A percentile compares a stretch with the other conserved stretches of the same genome.
phyloP scores from a whole-genome alignment of 2,113 vertebrate species.

The Lycaon pictus region DNA sequence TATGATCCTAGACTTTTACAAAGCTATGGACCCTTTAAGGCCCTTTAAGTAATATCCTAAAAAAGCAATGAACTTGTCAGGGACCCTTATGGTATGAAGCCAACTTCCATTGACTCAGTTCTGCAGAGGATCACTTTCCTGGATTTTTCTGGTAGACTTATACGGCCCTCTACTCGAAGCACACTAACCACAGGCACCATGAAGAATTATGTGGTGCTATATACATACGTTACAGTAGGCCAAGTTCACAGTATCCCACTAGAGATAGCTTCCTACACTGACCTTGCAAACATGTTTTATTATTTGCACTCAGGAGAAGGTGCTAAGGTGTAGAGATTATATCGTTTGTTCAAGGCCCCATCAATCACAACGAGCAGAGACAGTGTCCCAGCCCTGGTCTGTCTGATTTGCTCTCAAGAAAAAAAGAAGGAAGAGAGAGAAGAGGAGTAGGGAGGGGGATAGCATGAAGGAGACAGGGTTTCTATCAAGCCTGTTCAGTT shows the following conservation, averaged over 20 bases:
- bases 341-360: neutral
- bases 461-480: neutral
- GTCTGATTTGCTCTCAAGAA: neutral
- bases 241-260: neutral
- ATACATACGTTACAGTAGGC: neutral
- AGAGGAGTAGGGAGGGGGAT: neutral
- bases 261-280: neutral
- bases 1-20: neutral
- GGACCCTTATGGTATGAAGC: neutral
- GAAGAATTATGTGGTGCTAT: neutral
- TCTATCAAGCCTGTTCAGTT: neutral
- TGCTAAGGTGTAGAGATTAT: neutral
- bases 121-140: neutral
- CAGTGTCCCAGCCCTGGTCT: neutral
- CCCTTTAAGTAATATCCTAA: neutral
- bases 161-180: neutral
- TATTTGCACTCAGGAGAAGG: neutral
- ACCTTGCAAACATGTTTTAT: neutral
- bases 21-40: neutral
- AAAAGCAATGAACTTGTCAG: neutral
- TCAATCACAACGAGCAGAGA: neutral
- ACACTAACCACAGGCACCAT: neutral
- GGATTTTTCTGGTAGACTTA: neutral
- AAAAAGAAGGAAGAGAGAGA: neutral
- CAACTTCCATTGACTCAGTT: neutral